Conservation (phyloP, 2,113 vertebrate genomes). For the Puffinus mauretanicus region DNA sequence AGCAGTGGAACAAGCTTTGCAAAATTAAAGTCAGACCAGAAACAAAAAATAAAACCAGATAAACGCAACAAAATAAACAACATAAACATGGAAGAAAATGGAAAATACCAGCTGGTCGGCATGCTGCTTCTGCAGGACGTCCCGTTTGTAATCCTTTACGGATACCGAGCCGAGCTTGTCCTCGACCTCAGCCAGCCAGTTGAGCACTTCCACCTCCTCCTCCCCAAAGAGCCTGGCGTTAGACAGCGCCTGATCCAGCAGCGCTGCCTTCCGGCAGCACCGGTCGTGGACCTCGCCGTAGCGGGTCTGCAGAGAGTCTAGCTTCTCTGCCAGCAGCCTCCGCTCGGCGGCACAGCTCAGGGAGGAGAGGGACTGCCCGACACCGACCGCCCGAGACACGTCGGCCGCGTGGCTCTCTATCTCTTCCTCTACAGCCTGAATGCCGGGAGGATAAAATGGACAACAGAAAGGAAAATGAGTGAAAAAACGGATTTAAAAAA, state of each 20-base stretch:
- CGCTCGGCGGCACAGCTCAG: conserved; percentile 85
- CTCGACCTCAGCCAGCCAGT: conserved; percentile 98
- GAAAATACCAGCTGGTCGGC: conserved; percentile 91
- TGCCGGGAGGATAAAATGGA: conserved; percentile 72
- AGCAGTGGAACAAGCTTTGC: neutral
- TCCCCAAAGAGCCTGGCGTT: conserved; percentile 97
- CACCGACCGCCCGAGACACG: conserved; percentile 79
- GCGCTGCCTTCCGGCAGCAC: conserved; percentile 81
- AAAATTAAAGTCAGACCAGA: conserved; percentile 17
- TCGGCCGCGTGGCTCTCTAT: conserved; percentile 80
- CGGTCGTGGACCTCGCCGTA: conserved; percentile 84
- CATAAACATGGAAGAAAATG: conserved; percentile 29
- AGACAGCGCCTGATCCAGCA: conserved; percentile 92
- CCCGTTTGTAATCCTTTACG: conserved; percentile 88
- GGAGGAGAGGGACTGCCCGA: conserved; percentile 84
- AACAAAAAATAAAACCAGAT: neutral
- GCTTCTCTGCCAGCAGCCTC: conserved; percentile 82
- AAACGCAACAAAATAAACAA: conserved; percentile 36
- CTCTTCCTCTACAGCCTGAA: conserved; percentile 90
- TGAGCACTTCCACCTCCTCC: conserved; percentile 99
- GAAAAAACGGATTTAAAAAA: neutral
- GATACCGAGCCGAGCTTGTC: conserved; percentile 90
- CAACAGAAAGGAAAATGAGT: conserved; percentile 74
- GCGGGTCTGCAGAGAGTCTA: conserved; percentile 80
- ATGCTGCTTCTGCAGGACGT: conserved; percentile 90